Evolutionary conservation across 2,797 vertebrate species (phyloP).

Genomic region (Sebastiscus albofasciatus): DNA sequence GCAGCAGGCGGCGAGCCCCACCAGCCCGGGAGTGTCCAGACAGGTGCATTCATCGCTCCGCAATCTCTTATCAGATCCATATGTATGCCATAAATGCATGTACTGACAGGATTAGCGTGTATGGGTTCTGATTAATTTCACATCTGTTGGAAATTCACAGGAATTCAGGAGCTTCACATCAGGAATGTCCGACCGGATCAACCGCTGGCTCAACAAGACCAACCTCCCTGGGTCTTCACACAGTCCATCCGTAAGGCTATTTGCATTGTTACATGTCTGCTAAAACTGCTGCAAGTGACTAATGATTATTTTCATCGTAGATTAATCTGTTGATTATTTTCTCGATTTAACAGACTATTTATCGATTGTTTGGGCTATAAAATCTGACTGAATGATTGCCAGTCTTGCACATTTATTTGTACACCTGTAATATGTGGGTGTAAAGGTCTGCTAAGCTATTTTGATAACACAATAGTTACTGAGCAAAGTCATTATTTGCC

Average conservation of each 20-base stretch:
- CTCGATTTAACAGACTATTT: no score
- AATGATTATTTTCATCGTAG: no score
- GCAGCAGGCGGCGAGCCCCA: conserved; percentile 39
- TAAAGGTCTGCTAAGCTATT: background rate
- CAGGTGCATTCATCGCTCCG: conserved; percentile 75
- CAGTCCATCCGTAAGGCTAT: conserved; percentile 60
- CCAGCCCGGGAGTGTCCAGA: conserved; percentile 55
- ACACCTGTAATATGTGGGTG: background rate
- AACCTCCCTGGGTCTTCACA: conserved; percentile 66
- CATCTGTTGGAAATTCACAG: conserved; percentile 61
- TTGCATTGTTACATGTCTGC: background rate
- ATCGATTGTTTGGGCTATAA: no score
- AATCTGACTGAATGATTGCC: background rate
- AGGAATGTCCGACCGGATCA: conserved; percentile 87
- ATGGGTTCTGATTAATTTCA: background rate
- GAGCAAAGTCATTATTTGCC: background rate
- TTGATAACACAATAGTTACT: background rate
- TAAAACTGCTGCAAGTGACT: background rate
- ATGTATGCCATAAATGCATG: background rate
- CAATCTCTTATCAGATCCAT: background rate
- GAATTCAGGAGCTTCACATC: conserved; percentile 82
- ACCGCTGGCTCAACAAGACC: conserved; percentile 86
- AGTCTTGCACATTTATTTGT: background rate
- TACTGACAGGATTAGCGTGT: background rate
- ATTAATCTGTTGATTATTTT: no score